Base-by-base conservation (phyloP, 1,140 invertebrate genomes). In the Globodera ellingtonae region DNA sequence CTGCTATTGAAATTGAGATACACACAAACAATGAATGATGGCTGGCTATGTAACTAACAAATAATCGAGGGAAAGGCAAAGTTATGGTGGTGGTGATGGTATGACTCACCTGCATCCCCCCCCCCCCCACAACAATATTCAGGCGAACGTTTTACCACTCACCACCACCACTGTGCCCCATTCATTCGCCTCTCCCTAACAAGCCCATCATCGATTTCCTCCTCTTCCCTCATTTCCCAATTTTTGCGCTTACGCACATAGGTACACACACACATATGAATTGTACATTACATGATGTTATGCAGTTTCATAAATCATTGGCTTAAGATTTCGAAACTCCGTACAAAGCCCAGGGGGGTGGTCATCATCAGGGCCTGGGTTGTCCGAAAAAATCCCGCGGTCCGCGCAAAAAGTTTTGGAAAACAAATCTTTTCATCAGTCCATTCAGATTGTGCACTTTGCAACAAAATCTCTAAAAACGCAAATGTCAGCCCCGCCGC, bases 401-500 rank as follows among this genome's bases (percentile, higher is more conserved):
- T 35, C 35, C 35, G 35, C 35, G 35, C 35, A 35, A 24, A 24
- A 24, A 24, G 1, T 24, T 24, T 24, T 24, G 24, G 1, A 3
- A 35, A 35, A 47, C 35, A 47, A 72, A 72, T 9, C 7, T 47
- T 72, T 21, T 48, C 13, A 56, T 62, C 18, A 59, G 8, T 18
- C 18, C 56, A 62, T 15, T 6, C 15, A 18, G 10, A 4, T 21
- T 65, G 21, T 44, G 24, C 67, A n/a, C n/a, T 7, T 70, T 46
- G 52, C 52, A 52, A 6, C 52, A 52, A 6, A 52, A 13, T 3
- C 8, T 69, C 18, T 69, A 76, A 46, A 65, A 44, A 6, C 15
- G 10, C 65, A 35, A 46, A 81, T 81, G 80, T 81, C 80, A 4
- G 80, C 80, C 10, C 80, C 80, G 9, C 80, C 80, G 6, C 80